phyloP scores from a whole-genome alignment of 2,888 invertebrate genomes.

The Anagyrus pseudococci region DNA sequence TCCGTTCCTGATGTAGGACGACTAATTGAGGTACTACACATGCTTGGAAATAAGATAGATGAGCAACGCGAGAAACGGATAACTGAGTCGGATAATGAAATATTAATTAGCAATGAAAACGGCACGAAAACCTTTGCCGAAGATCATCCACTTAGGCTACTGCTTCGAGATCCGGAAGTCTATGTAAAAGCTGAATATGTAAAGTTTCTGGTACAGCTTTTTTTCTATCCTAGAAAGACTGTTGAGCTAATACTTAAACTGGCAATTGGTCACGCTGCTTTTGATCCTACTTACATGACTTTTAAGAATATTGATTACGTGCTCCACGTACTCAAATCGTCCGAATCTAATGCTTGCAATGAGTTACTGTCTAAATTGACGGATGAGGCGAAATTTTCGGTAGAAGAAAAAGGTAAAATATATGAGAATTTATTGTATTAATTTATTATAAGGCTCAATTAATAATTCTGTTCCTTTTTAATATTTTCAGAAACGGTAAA shows the following conservation, averaged over 20 bases:
- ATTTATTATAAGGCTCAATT: background rate
- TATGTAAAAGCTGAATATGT: background rate
- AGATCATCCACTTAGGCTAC: background rate
- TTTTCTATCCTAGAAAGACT: background rate
- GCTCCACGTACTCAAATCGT: background rate
- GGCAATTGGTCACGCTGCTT: conserved; percentile 44
- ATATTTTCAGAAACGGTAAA: background rate
- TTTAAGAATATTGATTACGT: background rate
- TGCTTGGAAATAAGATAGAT: background rate
- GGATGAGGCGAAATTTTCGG: background rate
- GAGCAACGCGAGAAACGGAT: background rate
- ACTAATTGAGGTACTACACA: too few relatives aligned
- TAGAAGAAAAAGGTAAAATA: background rate
- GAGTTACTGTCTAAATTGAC: background rate
- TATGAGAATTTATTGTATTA: background rate
- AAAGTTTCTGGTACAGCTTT: background rate
- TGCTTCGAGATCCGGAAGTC: background rate
- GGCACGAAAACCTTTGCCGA: too few relatives aligned
- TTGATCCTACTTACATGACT: background rate
- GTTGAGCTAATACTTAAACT: conserved; percentile 45
- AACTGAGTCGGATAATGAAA: too few relatives aligned
- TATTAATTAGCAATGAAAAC: too few relatives aligned
- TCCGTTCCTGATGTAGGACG: too few relatives aligned
- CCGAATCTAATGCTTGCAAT: background rate
- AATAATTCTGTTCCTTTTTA: background rate